Base-by-base conservation (phyloP, 1,140 invertebrate genomes). In the Palaemon carinicauda region DNA sequence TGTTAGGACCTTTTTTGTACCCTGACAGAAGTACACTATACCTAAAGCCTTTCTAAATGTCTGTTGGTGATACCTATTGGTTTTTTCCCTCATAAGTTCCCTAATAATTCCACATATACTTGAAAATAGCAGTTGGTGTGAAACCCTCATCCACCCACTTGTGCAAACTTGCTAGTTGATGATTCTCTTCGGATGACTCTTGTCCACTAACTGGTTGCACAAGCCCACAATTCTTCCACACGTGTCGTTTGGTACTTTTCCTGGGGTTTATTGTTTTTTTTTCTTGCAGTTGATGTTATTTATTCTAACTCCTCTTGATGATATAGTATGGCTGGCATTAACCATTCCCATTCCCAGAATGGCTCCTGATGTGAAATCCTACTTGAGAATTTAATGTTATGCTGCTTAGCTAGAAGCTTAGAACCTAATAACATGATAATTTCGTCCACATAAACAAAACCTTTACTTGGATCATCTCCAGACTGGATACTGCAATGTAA, bases 401-500 rank as follows among this genome's bases (percentile, higher is more conserved):
- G 33, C 33, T 41, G 3, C 33, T 41, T 4, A 41, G 33, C 33
- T 41, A 41, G 33, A 41, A 41, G 21, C 33, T 24, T 79, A 21
- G 74, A 14, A 33, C 74, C 21, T 15, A 77, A 29, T 3, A 77
- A 29, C 29, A 33, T 77, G 15, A 77, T 15, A 50, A 2, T 77
- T 77, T 77, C 74, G 3, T 15, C 74, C 15, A 77, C 74, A 77
- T 77, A 3, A 77, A 77, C 74, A 50, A 4, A 12, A 33, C 33
- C 74, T 41, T 77, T 14, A 77, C 74, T 31, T 31, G 74, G 74
- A 77, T 33, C 74, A 79, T 79, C 77, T 53, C 17, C 77, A 79
- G 21, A 21, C 41, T 41, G 52, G 77, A 77, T 14, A 15, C 74
- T 77, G 3, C 9, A 41, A 41, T 41, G 33, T 14, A n/a, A 60